A percentile compares a stretch with the other conserved stretches of the same genome.
phyloP scores from a whole-genome alignment of 2,113 vertebrate species.

The Gopherus evgoodei region DNA sequence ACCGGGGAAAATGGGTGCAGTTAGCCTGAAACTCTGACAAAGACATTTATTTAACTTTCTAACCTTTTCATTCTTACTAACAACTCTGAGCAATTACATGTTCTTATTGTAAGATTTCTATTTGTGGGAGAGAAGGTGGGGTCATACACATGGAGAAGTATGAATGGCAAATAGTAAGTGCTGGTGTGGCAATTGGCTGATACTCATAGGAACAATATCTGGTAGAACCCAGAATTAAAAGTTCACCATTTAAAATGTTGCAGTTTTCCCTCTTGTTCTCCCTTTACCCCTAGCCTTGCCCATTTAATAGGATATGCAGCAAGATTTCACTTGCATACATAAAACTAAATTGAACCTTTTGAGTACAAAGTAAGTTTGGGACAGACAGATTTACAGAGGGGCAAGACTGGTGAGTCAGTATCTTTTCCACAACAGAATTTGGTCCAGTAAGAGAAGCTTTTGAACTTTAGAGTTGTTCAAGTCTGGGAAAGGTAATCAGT shows the following conservation, averaged over 20 bases:
- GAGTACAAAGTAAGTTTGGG: not conserved
- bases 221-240: conserved; percentile 7
- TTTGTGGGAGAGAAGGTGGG: not conserved
- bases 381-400: not conserved
- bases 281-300: not conserved
- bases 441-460: too few relatives aligned
- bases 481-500: too few relatives aligned
- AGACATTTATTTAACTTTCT: too few relatives aligned
- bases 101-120: not conserved
- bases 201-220: not conserved
- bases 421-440: too few relatives aligned
- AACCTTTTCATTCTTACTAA: not conserved
- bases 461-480: too few relatives aligned
- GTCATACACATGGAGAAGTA: not conserved
- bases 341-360: not conserved
- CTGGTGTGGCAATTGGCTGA: not conserved
- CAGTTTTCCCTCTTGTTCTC: not conserved
- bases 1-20: too few relatives aligned
- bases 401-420: too few relatives aligned
- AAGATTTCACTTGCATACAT: not conserved
- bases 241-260: not conserved
- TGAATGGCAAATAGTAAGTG: not conserved
- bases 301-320: not conserved
- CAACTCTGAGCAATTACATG: not conserved
- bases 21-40: too few relatives aligned